Evolutionary conservation across 2,113 vertebrate genomes (phyloP).

Genomic region (Isurus oxyrinchus): DNA sequence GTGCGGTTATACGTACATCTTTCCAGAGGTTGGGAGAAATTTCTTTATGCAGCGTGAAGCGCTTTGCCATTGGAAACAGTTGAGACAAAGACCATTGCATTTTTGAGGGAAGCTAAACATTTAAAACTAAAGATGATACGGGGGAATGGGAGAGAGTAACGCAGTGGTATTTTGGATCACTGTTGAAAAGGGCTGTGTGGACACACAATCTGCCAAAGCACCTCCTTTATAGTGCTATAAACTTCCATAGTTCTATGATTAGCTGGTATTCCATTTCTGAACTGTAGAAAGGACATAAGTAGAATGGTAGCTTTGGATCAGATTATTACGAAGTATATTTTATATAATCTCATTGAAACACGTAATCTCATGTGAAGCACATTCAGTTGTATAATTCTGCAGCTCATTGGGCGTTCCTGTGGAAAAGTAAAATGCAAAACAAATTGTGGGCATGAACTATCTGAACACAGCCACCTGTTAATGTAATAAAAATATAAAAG

Average conservation of each 20-base stretch:
- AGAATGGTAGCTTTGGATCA: background rate
- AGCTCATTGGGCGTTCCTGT: background rate
- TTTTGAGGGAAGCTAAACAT: background rate
- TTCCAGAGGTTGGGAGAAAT: background rate
- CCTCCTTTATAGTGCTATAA: background rate
- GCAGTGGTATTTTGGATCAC: background rate
- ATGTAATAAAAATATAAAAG: too few species aligned
- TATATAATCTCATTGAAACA: background rate
- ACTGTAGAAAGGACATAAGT: constrained; percentile 6
- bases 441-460: background rate
- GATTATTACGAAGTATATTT: background rate
- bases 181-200: background rate
- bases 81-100: background rate
- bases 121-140: background rate
- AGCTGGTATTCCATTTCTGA: background rate
- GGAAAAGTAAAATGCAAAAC: background rate
- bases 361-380: background rate
- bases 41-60: background rate
- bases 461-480: background rate
- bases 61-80: background rate
- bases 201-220: background rate
- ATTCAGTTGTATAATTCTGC: background rate
- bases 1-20: background rate
- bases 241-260: background rate
- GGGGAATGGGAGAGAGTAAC: background rate